Evolutionary conservation across 2,113 vertebrate species (phyloP).

Genomic region (Oreotrochilus melanogaster): DNA sequence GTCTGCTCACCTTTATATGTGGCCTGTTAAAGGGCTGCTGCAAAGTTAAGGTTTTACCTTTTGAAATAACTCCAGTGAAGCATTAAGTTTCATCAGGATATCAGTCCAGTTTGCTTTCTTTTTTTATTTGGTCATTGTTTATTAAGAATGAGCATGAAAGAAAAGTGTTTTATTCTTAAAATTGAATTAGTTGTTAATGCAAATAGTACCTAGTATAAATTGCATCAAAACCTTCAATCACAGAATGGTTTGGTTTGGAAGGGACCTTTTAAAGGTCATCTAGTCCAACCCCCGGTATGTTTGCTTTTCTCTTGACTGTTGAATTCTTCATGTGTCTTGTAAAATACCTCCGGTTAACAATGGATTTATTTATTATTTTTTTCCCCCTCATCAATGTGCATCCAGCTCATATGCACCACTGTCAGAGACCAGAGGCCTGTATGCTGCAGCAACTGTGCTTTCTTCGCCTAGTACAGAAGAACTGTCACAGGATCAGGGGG

Average conservation of each 20-base stretch:
- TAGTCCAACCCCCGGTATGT: too few relatives aligned
- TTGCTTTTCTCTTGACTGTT: not conserved
- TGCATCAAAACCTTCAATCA: not conserved
- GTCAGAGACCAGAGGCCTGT: conserved; percentile 90
- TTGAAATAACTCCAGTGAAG: not conserved
- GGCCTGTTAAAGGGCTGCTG: not conserved
- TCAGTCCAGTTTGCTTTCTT: not conserved
- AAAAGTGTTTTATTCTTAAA: not conserved
- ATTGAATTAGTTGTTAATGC: not conserved
- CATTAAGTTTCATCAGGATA: not conserved
- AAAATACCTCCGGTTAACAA: not conserved
- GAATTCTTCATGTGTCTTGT: not conserved
- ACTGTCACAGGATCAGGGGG: conserved; percentile 95
- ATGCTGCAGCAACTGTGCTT: conserved; percentile 87
- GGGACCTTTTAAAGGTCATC: too few relatives aligned
- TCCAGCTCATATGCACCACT: conserved; percentile 89
- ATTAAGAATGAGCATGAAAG: not conserved
- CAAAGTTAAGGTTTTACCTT: not conserved
- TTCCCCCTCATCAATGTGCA: not conserved
- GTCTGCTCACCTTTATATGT: not conserved
- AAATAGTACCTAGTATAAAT: not conserved
- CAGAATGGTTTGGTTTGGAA: too few relatives aligned
- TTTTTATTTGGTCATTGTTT: not conserved
- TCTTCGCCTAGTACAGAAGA: conserved; percentile 97
- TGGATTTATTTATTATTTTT: not conserved